Conservation (phyloP, 2,888 invertebrate genomes). For the Caradrina kadenii region DNA sequence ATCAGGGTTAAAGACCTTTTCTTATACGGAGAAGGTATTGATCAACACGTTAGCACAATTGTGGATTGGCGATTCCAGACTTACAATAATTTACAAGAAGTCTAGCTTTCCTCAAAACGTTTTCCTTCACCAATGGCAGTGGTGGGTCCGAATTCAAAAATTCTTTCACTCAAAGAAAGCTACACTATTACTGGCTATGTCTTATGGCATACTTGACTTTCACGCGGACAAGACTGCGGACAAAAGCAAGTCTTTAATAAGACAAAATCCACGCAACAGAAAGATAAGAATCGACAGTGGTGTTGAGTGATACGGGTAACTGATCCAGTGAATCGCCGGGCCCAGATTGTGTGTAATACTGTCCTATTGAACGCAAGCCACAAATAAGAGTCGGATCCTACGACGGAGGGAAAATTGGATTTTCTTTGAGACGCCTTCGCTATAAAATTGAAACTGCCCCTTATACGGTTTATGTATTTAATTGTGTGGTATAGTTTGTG, state of each 20-base stretch:
- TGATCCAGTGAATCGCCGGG: conserved; percentile 63
- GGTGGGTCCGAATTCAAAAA: no score
- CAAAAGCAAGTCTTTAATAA: neutral
- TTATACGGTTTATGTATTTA: conserved; percentile 49
- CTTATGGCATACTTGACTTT: no score
- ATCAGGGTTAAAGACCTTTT: no score
- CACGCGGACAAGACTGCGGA: no score
- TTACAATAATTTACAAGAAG: no score
- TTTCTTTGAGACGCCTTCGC: conserved; percentile 69
- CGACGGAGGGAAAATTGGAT: conserved; percentile 75
- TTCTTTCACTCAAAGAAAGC: no score
- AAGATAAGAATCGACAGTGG: conserved; percentile 39
- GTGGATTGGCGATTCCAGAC: no score
- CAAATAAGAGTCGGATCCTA: conserved; percentile 75
- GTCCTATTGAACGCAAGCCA: conserved; percentile 76
- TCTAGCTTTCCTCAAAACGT: no score
- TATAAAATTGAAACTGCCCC: conserved; percentile 70
- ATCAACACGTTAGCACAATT: no score
- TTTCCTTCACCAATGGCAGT: no score
- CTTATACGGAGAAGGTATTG: no score
- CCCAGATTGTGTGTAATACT: conserved; percentile 74
- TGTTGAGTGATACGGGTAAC: conserved; percentile 58
- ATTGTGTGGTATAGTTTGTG: conserved; percentile 32
- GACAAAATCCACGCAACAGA: conserved; percentile 1
- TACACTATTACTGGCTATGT: no score